Percentiles rank a stretch among this genome's conserved stretches.
Conservation (phyloP, 2,888 invertebrate species). For the Plutella xylostella region DNA sequence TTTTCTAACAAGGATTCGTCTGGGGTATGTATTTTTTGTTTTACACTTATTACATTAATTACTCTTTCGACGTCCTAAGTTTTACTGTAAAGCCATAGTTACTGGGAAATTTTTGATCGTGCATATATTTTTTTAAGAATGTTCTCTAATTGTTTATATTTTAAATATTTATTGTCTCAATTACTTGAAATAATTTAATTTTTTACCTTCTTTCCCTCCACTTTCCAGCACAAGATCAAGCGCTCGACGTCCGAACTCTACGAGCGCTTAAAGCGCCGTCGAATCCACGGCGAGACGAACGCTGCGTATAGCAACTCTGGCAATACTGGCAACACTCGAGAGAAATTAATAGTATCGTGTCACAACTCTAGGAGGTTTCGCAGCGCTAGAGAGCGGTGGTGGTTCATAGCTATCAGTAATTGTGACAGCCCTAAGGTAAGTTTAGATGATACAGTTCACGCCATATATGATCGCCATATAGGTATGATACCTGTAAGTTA, state of each 20-base stretch:
- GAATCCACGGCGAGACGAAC: conserved; percentile 34
- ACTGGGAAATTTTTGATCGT: no score
- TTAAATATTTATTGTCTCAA: no score
- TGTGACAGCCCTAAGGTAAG: conserved; percentile 76
- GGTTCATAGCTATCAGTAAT: conserved; percentile 91
- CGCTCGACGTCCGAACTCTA: conserved; percentile 44
- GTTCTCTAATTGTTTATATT: no score
- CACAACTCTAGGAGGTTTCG: conserved; percentile 78
- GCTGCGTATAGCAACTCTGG: conserved; percentile 22
- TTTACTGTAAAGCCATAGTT: no score
- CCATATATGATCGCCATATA: no score
- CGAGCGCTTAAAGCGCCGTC: conserved; percentile 40
- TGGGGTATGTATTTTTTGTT: conserved; percentile 42
- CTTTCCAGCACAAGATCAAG: conserved; percentile 48
- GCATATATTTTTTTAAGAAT: no score
- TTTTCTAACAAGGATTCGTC: conserved; percentile 37
- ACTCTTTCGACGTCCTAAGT: no score
- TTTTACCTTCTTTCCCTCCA: no score
- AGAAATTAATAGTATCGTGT: conserved; percentile 65
- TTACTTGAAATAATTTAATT: no score
- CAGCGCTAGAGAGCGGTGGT: conserved; percentile 90
- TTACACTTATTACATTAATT: no score
- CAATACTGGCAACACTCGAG: conserved; percentile 20
- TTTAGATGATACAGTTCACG: no score
- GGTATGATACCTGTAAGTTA: no score